These are phyloP conservation scores for Danio jaintianensis DNA, from an alignment of 2,797 vertebrate genomes.

Conservation along the genomic window DNA sequence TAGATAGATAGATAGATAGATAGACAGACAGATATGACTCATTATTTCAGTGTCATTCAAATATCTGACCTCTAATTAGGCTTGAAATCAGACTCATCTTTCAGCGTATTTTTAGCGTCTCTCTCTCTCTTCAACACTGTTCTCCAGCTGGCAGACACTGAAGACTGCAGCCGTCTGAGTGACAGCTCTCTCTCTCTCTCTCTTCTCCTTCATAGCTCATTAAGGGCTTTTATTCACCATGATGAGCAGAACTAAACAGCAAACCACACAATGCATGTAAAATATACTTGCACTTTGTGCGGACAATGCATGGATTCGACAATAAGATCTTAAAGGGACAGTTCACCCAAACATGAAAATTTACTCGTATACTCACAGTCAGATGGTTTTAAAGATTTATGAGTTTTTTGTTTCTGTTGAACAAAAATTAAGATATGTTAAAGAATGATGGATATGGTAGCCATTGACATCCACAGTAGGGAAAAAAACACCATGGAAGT, in stretches of 20 bases:
- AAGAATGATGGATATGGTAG: too few species aligned
- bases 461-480: too few species aligned
- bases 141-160: not conserved
- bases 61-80: slow-evolving; percentile 12
- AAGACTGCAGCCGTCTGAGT: slow-evolving; percentile 27
- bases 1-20: too few species aligned
- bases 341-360: too few species aligned
- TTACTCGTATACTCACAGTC: too few species aligned
- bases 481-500: too few species aligned
- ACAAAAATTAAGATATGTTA: too few species aligned
- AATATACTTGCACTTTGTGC: not conserved
- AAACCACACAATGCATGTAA: not conserved
- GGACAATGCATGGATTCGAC: not conserved
- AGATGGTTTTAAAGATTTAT: too few species aligned
- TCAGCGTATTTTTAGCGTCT: slow-evolving; percentile 6
- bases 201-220: slow-evolving; percentile 15
- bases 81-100: slow-evolving; percentile 24
- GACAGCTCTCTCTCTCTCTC: slow-evolving; percentile 30
- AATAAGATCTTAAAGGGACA: not conserved
- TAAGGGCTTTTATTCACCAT: slow-evolving; percentile 28
- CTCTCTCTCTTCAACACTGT: not conserved
- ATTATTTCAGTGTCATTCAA: not conserved
- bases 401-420: too few species aligned
- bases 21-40: not conserved
- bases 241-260: slow-evolving; percentile 21